Evolutionary conservation across 2,888 invertebrate species (phyloP), one percentile per base, ranked within the genome.

Genomic region (Drosophila algonquin): DNA sequence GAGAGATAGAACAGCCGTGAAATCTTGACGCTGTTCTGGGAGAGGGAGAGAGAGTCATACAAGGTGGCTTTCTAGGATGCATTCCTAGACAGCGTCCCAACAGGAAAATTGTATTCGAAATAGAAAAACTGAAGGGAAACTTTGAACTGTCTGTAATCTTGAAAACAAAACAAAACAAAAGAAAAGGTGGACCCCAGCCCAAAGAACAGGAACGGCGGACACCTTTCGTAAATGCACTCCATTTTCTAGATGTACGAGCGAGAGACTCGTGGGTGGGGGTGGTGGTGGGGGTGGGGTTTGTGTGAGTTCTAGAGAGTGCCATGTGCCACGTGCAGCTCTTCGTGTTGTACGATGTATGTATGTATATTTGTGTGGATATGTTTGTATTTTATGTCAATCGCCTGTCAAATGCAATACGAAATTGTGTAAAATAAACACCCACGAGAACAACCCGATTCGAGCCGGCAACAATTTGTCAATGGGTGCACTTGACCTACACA

Each of bases 371-470:
- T 40, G 6, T 40, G n/a, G 79, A 80, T 82, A 79, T 79, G 73
- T 78, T 81, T 75, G 78, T 79, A 85, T 81, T 87, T 76, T 76
- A 74, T 82, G 85, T 77, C 82, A 40, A 72, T 70, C 76, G 80
- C 79, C 77, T 85, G 78, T 81, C 80, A 80, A 84, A 79, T 76
- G 80, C 85, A 76, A 76, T 72, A 58, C 55, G 67, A 61, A 40
- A 79, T 76, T 72, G 75, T 78, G 57, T 63, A 67, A 64, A 69
- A n/a, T 40, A n/a, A 40, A 40, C 40, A 76, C 46, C 69, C 52
- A 59, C 59, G 59, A 62, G 53, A 69, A 46, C 59, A 69, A 46
- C 59, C 56, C 54, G 40, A 40, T 40, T 7, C 7, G 14, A n/a
- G 40, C 40, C 46, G 51, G 58, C 75, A 69, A 80, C 76, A 84